phyloP scores from a whole-genome alignment of 2,888 invertebrate species.

The Plagodis pulveraria region DNA sequence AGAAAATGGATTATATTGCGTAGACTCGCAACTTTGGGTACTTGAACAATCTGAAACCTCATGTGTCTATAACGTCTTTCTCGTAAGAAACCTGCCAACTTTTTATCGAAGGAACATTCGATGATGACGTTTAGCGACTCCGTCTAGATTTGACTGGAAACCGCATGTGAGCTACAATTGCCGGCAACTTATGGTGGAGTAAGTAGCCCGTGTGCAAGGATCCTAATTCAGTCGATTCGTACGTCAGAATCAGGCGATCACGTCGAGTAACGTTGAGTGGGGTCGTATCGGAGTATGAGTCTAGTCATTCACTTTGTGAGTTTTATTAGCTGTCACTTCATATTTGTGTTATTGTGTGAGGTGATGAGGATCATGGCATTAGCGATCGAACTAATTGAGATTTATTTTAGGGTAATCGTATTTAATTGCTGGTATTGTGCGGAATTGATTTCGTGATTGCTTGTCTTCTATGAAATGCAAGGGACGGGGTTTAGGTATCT shows the following conservation, averaged over 20 bases:
- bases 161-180: too few species aligned
- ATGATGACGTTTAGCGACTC: too few species aligned
- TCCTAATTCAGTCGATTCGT: conserved; percentile 43
- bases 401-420: conserved; percentile 2
- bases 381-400: conserved; percentile 28
- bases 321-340: conserved; percentile 67
- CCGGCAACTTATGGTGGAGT: too few species aligned
- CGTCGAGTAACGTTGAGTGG: conserved; percentile 59
- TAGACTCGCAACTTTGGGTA: too few species aligned
- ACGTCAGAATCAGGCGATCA: conserved; percentile 53
- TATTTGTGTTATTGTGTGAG: conserved; percentile 44
- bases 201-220: too few species aligned
- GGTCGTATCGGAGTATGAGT: conserved; percentile 51
- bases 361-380: conserved; percentile 25
- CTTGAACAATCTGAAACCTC: too few species aligned
- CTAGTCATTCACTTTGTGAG: conserved; percentile 47
- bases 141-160: too few species aligned
- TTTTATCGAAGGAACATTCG: too few species aligned
- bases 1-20: too few species aligned
- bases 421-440: not conserved
- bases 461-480: not conserved
- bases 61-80: too few species aligned
- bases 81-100: too few species aligned
- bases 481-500: too few species aligned
- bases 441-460: not conserved